A percentile compares a stretch with the other conserved stretches of the same genome.
Evolutionary conservation across 2,113 vertebrate genomes (phyloP).

Genomic region (Thamnophis sirtalis): DNA sequence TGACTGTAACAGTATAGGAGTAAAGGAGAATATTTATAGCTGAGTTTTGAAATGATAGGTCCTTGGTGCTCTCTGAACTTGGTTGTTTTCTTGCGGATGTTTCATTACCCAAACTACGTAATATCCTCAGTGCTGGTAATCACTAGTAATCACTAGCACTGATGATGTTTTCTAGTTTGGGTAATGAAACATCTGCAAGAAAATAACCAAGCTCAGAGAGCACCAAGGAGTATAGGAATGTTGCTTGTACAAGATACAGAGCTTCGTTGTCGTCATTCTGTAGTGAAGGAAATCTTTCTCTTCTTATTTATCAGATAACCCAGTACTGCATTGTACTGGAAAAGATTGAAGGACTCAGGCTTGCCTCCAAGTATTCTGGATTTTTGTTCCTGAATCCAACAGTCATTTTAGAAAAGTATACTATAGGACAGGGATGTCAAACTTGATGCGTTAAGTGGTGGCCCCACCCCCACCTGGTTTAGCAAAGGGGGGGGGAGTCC

Average conservation of each 20-base stretch:
- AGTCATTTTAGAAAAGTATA: not conserved
- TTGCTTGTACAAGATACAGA: not conserved
- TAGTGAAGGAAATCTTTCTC: not conserved
- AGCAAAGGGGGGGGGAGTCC: too few species aligned
- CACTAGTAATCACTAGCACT: too few species aligned
- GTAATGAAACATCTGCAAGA: not conserved
- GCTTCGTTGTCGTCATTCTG: not conserved
- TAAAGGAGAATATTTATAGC: not conserved
- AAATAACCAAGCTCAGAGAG: not conserved
- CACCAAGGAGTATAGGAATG: not conserved
- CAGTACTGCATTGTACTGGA: not conserved
- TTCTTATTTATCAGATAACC: not conserved
- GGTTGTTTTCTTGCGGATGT: not conserved
- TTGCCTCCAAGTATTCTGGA: not conserved
- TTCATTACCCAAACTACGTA: not conserved
- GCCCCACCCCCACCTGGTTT: too few species aligned
- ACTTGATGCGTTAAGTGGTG: too few species aligned
- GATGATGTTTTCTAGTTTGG: not conserved
- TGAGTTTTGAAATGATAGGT: not conserved
- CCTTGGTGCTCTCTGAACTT: not conserved
- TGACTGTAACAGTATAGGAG: not conserved
- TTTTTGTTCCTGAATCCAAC: not conserved
- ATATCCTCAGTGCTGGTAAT: too few species aligned
- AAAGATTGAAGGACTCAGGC: not conserved
- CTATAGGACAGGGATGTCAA: not conserved